A percentile compares a stretch with the other conserved stretches of the same genome.
Evolutionary conservation across 92 coral and sea anemone genomes (phyloP).

Genomic region (Palythoa grandiflora): DNA sequence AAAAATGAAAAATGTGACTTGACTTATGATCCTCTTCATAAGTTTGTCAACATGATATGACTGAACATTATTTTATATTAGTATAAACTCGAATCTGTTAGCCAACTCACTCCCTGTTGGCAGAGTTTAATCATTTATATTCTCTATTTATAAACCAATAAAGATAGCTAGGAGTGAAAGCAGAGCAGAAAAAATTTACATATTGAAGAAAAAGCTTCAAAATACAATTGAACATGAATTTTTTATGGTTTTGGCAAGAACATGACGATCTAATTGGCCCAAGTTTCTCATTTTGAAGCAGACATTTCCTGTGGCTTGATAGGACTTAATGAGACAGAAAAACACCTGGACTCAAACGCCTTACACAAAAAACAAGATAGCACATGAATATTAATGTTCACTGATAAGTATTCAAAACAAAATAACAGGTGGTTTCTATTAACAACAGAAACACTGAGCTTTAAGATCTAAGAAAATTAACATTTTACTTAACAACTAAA

Average conservation of each 20-base stretch:
- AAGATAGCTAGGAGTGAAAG: background rate
- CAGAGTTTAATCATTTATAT: background rate
- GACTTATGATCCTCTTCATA: background rate
- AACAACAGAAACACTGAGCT: background rate
- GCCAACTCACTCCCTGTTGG: background rate
- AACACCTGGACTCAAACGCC: conserved; percentile 29
- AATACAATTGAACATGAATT: conserved; percentile 29
- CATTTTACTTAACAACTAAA: background rate
- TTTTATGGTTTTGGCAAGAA: background rate
- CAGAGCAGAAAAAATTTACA: conserved; percentile 31
- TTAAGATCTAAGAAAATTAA: background rate
- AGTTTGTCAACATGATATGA: conserved; percentile 2
- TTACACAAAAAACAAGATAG: conserved; percentile 12
- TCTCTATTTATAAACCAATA: conserved; percentile 3
- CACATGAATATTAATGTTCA: background rate
- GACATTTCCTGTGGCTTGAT: conserved; percentile 24
- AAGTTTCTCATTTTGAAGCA: background rate
- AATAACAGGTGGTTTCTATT: conserved; percentile 19
- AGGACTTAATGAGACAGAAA: conserved; percentile 3
- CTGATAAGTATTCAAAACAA: background rate
- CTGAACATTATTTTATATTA: background rate
- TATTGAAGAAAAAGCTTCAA: conserved; percentile 18
- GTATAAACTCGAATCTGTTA: background rate
- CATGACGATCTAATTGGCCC: conserved; percentile 30
- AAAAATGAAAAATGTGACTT: background rate